Evolutionary conservation across 2,113 vertebrate genomes (phyloP), one percentile per base, ranked within the genome.

Genomic region (Elanoides forficatus): DNA sequence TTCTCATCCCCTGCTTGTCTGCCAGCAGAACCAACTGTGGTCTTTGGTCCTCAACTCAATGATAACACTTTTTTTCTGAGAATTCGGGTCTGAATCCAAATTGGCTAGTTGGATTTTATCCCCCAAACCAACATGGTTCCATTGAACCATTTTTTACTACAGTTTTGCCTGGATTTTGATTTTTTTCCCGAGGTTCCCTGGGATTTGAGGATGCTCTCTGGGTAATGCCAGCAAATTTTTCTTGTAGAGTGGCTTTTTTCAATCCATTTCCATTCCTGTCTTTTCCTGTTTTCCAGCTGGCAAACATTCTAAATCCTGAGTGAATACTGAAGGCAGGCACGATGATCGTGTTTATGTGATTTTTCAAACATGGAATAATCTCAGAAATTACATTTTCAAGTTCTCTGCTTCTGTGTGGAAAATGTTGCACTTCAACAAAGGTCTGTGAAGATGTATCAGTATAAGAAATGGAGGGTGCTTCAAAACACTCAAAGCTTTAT

Each of bases 211-310:
- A 32, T 15, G 20, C 23, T 92, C 38, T 72, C 82, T 94, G 88
- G 47, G 63, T 92, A 93, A 87, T 71, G 72, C 40, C 25, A 25
- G 25, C 14, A 91, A 88, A 91, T 42, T 50, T 81, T 93, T 94
- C 76, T 90, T 81, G 59, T 73, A 32, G 68, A 88, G 50, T 38
- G 30, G 10, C 11, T 58, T 74, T 11, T 70, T 91, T 66, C 59
- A 89, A 74, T 86, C 68, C 47, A 26, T 84, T 95, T 96, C 55
- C 53, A 91, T 20, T 94, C 16, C 22, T 94, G 40, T 81, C 55
- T 76, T 82, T 95, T 96, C 67, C 74, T 96, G 80, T 85, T 94
- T 97, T 96, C 91, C 90, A 65, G 53, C 63, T 96, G 74, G 66
- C 70, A 97, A 94, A 84, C 32, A 76, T 86, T 88, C 42, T 72